A percentile compares a stretch with the other conserved stretches of the same genome.
Evolutionary conservation across 1,140 invertebrate species (phyloP).

Genomic region (Temnothorax nylanderi): DNA sequence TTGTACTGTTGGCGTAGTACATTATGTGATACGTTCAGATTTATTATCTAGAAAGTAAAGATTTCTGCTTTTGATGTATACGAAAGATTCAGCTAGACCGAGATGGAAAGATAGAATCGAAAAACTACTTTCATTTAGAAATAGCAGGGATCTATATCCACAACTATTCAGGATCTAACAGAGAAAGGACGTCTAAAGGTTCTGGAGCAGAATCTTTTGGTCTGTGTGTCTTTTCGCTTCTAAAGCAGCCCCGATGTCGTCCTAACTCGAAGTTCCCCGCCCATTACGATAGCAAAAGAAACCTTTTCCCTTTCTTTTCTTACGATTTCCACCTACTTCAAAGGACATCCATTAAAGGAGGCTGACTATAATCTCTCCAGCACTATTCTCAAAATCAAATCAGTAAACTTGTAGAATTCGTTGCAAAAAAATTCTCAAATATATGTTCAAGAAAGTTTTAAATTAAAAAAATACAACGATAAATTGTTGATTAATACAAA

Average conservation of each 20-base stretch:
- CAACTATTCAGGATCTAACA: slow-evolving; percentile 52
- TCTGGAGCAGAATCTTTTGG: slow-evolving; percentile 53
- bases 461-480: background rate
- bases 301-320: slow-evolving; percentile 46
- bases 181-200: slow-evolving; percentile 52
- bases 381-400: slow-evolving; percentile 56
- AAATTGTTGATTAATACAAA: background rate
- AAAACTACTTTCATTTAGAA: slow-evolving; percentile 66
- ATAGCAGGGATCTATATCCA: slow-evolving; percentile 46
- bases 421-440: background rate
- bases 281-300: slow-evolving; percentile 62
- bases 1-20: background rate
- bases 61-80: slow-evolving; percentile 40
- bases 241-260: slow-evolving; percentile 34
- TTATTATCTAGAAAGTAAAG: background rate
- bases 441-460: background rate
- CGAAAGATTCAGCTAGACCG: background rate
- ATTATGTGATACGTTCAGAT: background rate
- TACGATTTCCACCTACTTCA: slow-evolving; percentile 65
- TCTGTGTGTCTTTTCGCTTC: slow-evolving; percentile 41
- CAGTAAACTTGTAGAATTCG: slow-evolving; percentile 3
- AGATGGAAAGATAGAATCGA: slow-evolving; percentile 54
- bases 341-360: slow-evolving; percentile 67
- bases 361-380: slow-evolving; percentile 45
- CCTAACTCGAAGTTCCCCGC: slow-evolving; percentile 45